phyloP scores from a whole-genome alignment of 1,140 invertebrate species.

The Pollicipes pollicipes region DNA sequence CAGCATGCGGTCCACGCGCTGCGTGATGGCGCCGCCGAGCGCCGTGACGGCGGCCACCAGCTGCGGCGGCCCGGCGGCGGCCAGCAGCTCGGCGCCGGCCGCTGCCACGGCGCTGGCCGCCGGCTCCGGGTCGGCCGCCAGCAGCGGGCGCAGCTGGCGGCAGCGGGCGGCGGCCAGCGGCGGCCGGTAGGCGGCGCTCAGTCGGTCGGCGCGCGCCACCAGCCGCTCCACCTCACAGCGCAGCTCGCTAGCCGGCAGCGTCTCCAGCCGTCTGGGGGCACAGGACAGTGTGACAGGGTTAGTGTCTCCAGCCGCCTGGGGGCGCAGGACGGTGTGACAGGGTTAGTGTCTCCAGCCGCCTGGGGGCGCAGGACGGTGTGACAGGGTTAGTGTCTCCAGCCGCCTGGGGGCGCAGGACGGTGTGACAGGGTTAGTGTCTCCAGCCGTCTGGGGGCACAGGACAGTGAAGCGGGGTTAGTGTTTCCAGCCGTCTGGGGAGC shows the following conservation, averaged over 20 bases:
- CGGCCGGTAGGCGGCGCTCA: conserved; percentile 12
- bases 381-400: too few relatives aligned
- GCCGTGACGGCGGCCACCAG: conserved; percentile 22
- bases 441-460: too few relatives aligned
- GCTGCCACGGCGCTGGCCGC: conserved; percentile 14
- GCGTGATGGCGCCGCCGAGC: conserved; percentile 24
- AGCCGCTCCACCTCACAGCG: background rate
- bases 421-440: too few relatives aligned
- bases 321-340: too few relatives aligned
- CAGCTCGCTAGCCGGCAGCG: background rate
- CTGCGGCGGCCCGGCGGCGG: conserved; percentile 12
- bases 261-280: background rate
- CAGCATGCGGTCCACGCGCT: conserved; percentile 19
- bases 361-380: too few relatives aligned
- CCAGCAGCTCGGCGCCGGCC: background rate
- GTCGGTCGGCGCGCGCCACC: conserved; percentile 3
- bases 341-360: too few relatives aligned
- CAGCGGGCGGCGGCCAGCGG: background rate
- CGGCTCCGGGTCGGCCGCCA: conserved; percentile 19
- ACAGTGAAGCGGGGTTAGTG: too few relatives aligned
- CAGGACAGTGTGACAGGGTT: too few relatives aligned
- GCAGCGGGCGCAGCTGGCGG: conserved; percentile 12
- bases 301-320: too few relatives aligned
- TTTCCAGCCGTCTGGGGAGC: too few relatives aligned
- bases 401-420: too few relatives aligned